Evolutionary conservation across 2,113 vertebrate genomes (phyloP), one percentile per base, ranked within the genome.

Genomic region (Phalacrocorax pelagicus): DNA sequence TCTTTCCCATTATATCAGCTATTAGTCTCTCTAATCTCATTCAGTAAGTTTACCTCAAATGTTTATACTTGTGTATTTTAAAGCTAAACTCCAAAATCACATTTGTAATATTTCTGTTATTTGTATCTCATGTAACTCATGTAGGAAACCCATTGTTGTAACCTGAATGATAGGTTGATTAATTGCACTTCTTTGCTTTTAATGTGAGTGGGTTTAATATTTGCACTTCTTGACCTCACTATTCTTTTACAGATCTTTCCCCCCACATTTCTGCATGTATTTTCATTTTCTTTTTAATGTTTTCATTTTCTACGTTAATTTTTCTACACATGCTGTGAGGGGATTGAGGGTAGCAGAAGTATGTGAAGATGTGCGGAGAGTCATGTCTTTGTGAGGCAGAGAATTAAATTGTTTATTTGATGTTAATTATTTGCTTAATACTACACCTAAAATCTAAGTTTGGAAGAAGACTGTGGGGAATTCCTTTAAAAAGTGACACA

Each of bases 401-500:
- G n/a, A 71, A 78, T 81, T 46, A 74, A 81, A 47, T 49, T 44
- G 18, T 59, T 86, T 71, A n/a, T 84, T 86, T 84, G 70, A 22
- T 63, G 15, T 46, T 92, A 80, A 32, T 74, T 46, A 42, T 40
- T 84, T 91, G 29, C 58, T 84, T 95, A 94, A 66, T 82, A 5
- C 32, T 70, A 4, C 34, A 59, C 55, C 21, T 61, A 36, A 77
- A 77, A 61, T 30, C 52, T 84, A 44, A 2, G 0, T 85, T 91
- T 69, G 54, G 83, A 85, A 80, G 75, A 75, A 86, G 42, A 80
- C 61, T 6, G 2, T 67, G 96, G 93, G 95, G 86, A 95, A 96
- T 96, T 97, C 89, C 89, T 95, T 94, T 58, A 51, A 95, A 91
- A 96, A 91, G 86, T 79, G 79, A 61, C 47, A 77, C 38, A 69